Percentiles rank a stretch among this genome's conserved stretches.
These are phyloP conservation scores for Crambe crambe DNA, from an alignment of 37 sponge, comb jelly and placozoan species.

Conservation along the genomic window DNA sequence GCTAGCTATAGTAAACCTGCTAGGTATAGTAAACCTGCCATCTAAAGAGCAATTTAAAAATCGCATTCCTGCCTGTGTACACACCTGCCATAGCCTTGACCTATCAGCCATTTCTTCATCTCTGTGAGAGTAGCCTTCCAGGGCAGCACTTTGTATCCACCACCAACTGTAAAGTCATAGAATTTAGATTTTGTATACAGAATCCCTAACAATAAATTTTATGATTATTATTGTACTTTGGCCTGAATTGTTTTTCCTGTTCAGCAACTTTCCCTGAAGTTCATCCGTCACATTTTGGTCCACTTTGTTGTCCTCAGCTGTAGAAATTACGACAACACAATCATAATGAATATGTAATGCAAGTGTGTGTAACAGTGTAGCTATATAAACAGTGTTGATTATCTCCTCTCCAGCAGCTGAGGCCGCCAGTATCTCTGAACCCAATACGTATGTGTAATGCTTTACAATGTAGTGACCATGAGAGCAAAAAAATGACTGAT, in stretches of 20 bases:
- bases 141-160: slow-evolving; percentile 41
- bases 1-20: too few relatives aligned
- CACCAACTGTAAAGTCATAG: not conserved
- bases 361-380: too few relatives aligned
- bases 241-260: not conserved
- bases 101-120: slow-evolving; percentile 46
- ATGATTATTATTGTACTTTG: too few relatives aligned
- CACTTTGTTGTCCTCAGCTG: not conserved
- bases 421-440: too few relatives aligned
- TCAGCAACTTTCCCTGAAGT: slow-evolving; percentile 15
- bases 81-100: slow-evolving; percentile 61
- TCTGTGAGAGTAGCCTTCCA: slow-evolving; percentile 41
- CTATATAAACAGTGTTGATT: too few relatives aligned
- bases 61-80: not conserved
- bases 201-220: not conserved
- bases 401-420: too few relatives aligned
- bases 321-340: not conserved
- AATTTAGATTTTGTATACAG: slow-evolving; percentile 11
- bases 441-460: too few relatives aligned
- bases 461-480: too few relatives aligned
- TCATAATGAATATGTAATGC: too few relatives aligned
- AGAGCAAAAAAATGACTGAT: too few relatives aligned
- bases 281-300: slow-evolving; percentile 4
- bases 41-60: too few relatives aligned
- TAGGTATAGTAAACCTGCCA: too few relatives aligned